phyloP scores from a whole-genome alignment of 2,888 invertebrate species.

The Drosophila neonasuta region DNA sequence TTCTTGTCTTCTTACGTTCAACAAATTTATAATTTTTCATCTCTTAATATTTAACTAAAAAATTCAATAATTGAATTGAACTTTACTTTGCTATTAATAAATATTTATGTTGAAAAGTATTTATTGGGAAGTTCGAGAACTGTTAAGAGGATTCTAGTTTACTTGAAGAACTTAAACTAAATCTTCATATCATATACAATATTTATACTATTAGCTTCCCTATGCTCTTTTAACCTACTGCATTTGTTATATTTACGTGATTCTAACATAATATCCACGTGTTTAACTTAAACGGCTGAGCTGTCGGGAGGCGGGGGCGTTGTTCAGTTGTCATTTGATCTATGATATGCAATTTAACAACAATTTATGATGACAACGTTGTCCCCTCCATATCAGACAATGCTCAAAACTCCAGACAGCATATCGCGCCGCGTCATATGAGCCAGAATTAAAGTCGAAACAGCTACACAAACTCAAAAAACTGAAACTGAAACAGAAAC shows the following conservation, averaged over 20 bases:
- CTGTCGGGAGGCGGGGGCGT: constrained; percentile 13
- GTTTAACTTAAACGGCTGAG: constrained; percentile 2
- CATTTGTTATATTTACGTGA: neutral
- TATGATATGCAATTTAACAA: constrained; percentile 67
- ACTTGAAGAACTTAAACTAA: too few relatives aligned
- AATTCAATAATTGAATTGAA: too few relatives aligned
- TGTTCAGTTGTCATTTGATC: constrained; percentile 54
- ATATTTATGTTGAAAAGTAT: too few relatives aligned
- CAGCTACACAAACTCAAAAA: neutral
- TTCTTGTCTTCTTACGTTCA: too few relatives aligned
- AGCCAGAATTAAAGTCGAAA: constrained; percentile 14
- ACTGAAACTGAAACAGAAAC: neutral
- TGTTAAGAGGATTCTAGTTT: too few relatives aligned
- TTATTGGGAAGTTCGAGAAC: too few relatives aligned
- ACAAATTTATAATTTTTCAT: too few relatives aligned
- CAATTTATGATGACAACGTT: constrained; percentile 61
- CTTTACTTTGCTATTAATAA: too few relatives aligned
- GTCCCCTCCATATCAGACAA: constrained; percentile 18
- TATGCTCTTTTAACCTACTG: too few relatives aligned
- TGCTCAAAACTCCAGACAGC: constrained; percentile 23
- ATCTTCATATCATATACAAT: too few relatives aligned
- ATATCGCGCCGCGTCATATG: constrained; percentile 31
- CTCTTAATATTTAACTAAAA: too few relatives aligned
- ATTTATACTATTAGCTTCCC: neutral
- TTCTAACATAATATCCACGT: neutral